Evolutionary conservation across 2,797 vertebrate genomes (phyloP), one percentile per base, ranked within the genome.

Genomic region (Rhincodon typus): DNA sequence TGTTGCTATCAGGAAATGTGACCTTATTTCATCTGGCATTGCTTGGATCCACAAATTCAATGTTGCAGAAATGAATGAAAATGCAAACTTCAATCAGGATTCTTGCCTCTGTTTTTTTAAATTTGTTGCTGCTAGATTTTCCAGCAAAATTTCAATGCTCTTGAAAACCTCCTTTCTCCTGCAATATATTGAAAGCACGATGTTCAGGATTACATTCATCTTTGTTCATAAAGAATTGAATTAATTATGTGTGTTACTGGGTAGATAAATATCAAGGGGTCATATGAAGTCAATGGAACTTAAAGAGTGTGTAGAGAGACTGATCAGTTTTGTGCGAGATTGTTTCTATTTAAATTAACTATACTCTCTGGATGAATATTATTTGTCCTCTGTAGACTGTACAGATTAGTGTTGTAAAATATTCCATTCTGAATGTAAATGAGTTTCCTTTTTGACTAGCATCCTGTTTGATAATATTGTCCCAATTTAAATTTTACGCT

Each of bases 401-500:
- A 19, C 70, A 74, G 46, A 95, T 95, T 74, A 74, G 34, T 23
- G 34, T 67, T 2, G 69, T 94, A 50, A 6, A 13, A 70, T 94
- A 74, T 74, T 94, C 70, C 34, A 53, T 94, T 21, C 94, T 77
- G 94, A n/a, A 95, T 95, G 94, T 70, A 95, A 95, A 95, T 72
- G 70, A 95, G 42, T 95, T 27, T 77, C n/a, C 27, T 50, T 95
- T 95, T 77, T 77, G 70, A 72, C 96, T 96, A 96, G 97, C 97
- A 96, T 96, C 97, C 96, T 97, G 95, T 95, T 96, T 97, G 97
- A 97, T 96, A 96, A 62, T 96, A 57, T 96, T 97, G 97, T 97
- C 96, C 97, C 97, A 98, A 97, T 97, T 97, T 97, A 97, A 97
- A 97, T 97, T 97, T 97, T 97, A 97, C 97, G 97, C 97, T 96